Conservation (phyloP, 2,797 vertebrate species). For the Zonotrichia albicollis region DNA sequence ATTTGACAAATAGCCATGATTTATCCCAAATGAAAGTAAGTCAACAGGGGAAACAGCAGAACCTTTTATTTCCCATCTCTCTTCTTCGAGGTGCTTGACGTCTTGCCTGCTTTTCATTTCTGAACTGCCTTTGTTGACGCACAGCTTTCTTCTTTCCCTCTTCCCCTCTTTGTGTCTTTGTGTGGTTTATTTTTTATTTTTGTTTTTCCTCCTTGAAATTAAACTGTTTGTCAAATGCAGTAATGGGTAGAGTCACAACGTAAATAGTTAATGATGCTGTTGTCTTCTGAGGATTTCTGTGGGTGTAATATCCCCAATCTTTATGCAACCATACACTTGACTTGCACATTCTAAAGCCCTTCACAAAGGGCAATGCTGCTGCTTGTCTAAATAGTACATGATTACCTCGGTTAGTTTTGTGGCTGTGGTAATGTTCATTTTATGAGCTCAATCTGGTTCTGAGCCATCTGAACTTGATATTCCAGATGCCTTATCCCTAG, state of each 20-base stretch:
- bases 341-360: constrained; percentile 63
- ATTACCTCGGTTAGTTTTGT: constrained; percentile 38
- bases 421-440: constrained; percentile 57
- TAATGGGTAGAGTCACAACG: constrained; percentile 15
- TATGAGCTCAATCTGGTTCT: constrained; percentile 56
- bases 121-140: constrained; percentile 9
- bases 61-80: background rate
- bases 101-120: constrained; percentile 22
- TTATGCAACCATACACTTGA: constrained; percentile 63
- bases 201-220: constrained; percentile 66
- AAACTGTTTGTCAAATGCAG: constrained; percentile 62
- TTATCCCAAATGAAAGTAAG: background rate
- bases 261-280: constrained; percentile 52
- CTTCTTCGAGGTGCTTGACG: background rate
- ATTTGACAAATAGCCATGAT: constrained; percentile 21
- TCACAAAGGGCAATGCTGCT: constrained; percentile 52
- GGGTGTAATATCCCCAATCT: constrained; percentile 58
- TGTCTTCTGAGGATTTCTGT: constrained; percentile 41
- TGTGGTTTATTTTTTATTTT: constrained; percentile 16
- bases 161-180: background rate
- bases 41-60: background rate
- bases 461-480: constrained; percentile 48
- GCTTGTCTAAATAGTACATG: constrained; percentile 58
- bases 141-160: background rate
- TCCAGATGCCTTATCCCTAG: constrained; percentile 25